Base-by-base conservation (phyloP, 1,140 invertebrate species). In the Megalonaias nervosa region DNA sequence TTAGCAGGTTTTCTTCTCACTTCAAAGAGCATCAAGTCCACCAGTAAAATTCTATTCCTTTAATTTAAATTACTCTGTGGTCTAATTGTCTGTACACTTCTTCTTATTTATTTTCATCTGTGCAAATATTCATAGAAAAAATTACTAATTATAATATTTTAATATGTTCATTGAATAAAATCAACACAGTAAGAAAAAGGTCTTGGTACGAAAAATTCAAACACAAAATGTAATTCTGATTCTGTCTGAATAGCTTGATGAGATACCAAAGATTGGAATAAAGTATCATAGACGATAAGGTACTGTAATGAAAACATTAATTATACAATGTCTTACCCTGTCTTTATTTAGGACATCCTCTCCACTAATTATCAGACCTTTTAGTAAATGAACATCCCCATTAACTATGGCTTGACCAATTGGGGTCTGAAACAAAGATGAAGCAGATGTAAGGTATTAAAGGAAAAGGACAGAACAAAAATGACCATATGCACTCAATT, bases 381-480 rank as follows among this genome's bases (percentile, higher is more conserved):
- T 82, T 23, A 87, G 59, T 68, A 69, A 75, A 15, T 74, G 48
- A 12, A 82, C 80, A 61, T 82, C 72, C 19, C 75, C 80, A 23
- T 75, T 62, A 55, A 64, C 65, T 21, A 87, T 85, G 26, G 86
- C 84, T 72, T 82, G 71, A 14, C 86, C 86, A 75, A 87, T 85
- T 67, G 72, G 79, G 23, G 86, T 86, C 86, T 87, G 74, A 21
- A 82, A 81, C 5, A 55, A 67, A 66, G 48, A 80, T 15, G 4
- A 48, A 64, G 21, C 9, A 12, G n/a, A 12, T 62, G 17, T 21
- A 19, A 23, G 13, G 23, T 15, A 62, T 9, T 19, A n/a, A 31
- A 67, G 4, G 15, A 17, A 31, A 11, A 23, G 6, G 0, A 17
- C 21, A 67, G 12, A 13, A 6, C 19, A 23, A 67, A n/a, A 23